Percentiles rank a stretch among this genome's conserved stretches.
These are phyloP conservation scores for Alentia gelatinosa DNA, from an alignment of 2,888 invertebrate species.

Conservation along the genomic window DNA sequence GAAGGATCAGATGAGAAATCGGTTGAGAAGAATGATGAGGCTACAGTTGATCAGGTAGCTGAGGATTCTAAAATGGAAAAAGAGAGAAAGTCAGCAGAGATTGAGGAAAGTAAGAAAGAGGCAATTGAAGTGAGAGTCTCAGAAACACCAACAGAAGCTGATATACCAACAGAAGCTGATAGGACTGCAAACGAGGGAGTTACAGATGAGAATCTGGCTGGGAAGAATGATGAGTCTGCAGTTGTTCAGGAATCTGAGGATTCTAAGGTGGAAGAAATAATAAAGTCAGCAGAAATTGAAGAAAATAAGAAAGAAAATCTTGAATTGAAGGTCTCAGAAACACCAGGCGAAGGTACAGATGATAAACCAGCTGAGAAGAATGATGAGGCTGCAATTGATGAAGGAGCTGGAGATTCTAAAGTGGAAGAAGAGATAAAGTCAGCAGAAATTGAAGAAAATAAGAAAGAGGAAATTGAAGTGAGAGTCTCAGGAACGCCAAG, in stretches of 20 bases:
- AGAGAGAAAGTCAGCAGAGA: too few relatives aligned
- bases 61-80: too few relatives aligned
- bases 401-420: neutral
- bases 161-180: neutral
- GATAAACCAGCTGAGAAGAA: neutral
- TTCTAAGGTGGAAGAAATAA: neutral
- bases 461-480: neutral
- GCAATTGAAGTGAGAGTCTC: too few relatives aligned
- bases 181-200: neutral
- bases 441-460: neutral
- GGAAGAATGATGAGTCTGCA: too few relatives aligned
- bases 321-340: neutral
- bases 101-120: too few relatives aligned
- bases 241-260: neutral
- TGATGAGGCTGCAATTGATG: neutral
- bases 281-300: neutral
- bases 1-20: too few relatives aligned
- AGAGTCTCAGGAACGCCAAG: neutral
- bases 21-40: too few relatives aligned
- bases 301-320: neutral
- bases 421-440: too few relatives aligned
- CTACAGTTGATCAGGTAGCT: too few relatives aligned
- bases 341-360: neutral
- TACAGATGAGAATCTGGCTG: neutral
- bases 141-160: neutral